phyloP scores from a whole-genome alignment of 2,797 vertebrate species.

The Mionectes olivaceus region DNA sequence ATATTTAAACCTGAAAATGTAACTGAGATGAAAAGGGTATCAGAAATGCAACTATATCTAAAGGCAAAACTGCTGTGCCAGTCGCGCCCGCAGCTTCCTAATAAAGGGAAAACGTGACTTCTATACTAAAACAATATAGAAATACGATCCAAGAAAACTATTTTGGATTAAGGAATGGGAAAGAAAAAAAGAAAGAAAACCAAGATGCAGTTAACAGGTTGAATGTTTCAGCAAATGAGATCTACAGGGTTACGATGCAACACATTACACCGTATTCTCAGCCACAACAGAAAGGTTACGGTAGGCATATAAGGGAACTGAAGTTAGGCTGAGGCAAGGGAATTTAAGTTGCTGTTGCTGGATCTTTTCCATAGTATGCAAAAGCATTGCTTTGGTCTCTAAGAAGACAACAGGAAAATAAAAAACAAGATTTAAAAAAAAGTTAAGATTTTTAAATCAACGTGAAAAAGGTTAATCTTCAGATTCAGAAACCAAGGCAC shows the following conservation, averaged over 20 bases:
- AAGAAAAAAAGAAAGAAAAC: neutral
- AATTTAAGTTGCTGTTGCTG: neutral
- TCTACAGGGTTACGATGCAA: neutral
- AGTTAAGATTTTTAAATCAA: neutral
- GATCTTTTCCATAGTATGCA: neutral
- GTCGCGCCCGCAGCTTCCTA: rapidly evolving
- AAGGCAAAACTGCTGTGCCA: neutral
- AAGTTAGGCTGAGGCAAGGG: neutral
- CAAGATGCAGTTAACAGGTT: neutral
- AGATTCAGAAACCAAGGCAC: neutral
- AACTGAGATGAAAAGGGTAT: neutral
- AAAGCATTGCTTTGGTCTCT: neutral
- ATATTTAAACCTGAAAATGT: neutral
- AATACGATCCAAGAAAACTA: neutral
- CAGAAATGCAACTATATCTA: neutral
- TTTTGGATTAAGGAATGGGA: neutral
- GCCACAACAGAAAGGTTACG: neutral
- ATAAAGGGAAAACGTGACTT: neutral
- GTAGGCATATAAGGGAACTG: neutral
- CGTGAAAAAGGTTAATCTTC: neutral
- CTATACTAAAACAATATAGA: neutral
- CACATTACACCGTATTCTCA: neutral
- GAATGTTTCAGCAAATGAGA: neutral
- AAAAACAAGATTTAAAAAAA: neutral
- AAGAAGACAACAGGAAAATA: neutral